These are phyloP conservation scores for Leucosticte australis DNA, from an alignment of 2,113 vertebrate species.

Conservation along the genomic window DNA sequence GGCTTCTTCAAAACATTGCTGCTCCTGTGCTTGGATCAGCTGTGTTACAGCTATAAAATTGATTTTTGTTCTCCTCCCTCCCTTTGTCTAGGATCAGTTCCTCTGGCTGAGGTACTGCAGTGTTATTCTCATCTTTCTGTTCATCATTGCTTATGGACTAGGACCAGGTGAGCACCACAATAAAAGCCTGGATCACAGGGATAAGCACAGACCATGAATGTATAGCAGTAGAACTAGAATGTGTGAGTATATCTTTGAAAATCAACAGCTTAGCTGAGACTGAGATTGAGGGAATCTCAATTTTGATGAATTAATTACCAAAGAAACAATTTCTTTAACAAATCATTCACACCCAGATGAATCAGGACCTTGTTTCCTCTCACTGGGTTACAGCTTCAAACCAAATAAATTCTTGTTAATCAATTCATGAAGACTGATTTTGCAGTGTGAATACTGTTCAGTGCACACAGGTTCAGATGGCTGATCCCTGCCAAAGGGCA, in stretches of 20 bases:
- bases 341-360: background rate
- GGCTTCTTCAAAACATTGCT: background rate
- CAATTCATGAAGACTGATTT: background rate
- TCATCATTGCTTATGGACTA: conserved; percentile 73
- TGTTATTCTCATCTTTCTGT: conserved; percentile 78
- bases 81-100: conserved; percentile 54
- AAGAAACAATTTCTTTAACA: background rate
- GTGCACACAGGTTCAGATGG: background rate
- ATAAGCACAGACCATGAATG: background rate
- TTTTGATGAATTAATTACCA: background rate
- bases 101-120: conserved; percentile 81
- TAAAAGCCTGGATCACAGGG: background rate
- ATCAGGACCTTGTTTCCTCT: background rate
- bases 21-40: background rate
- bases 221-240: background rate
- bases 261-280: background rate
- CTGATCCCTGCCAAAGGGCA: background rate
- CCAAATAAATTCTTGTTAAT: background rate
- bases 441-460: background rate
- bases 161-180: conserved; percentile 73
- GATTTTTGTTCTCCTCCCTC: background rate
- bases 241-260: background rate
- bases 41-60: background rate
- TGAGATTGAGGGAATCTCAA: background rate
- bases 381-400: background rate